Percentiles rank a stretch among this genome's conserved stretches.
Evolutionary conservation across 2,888 invertebrate genomes (phyloP).

Genomic region (Caenorhabditis angaria): DNA sequence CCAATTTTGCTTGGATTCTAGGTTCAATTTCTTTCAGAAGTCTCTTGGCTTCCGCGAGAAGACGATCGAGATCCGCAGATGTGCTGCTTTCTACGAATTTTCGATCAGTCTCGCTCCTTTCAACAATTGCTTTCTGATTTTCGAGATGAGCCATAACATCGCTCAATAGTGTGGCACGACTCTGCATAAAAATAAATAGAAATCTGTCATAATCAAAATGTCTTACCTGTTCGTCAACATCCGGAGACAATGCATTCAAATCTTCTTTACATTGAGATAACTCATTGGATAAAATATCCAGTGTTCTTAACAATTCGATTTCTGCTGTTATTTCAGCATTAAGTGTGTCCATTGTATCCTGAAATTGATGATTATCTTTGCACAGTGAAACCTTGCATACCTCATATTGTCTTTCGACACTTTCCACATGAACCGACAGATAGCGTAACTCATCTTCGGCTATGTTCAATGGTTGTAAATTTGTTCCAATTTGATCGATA

Average conservation of each 20-base stretch:
- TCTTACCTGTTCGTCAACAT: conserved; percentile 37
- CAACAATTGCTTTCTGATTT: conserved; percentile 53
- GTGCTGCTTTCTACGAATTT: conserved; percentile 58
- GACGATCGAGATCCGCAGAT: conserved; percentile 43
- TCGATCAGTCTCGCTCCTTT: conserved; percentile 42
- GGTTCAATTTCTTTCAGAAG: conserved; percentile 43
- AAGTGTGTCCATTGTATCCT: conserved; percentile 54
- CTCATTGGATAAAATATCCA: conserved; percentile 50
- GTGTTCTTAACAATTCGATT: conserved; percentile 49
- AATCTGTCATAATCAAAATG: not conserved
- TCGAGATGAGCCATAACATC: conserved; percentile 56
- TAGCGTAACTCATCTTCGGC: conserved; percentile 61
- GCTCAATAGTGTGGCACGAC: conserved; percentile 47
- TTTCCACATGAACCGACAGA: conserved; percentile 62
- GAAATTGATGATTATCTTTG: conserved; percentile 22
- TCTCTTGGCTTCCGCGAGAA: conserved; percentile 45
- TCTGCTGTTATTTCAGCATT: conserved; percentile 52
- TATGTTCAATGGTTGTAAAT: conserved; percentile 48
- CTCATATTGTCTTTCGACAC: conserved; percentile 54
- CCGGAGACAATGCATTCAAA: conserved; percentile 24
- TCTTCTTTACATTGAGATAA: conserved; percentile 52
- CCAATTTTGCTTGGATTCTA: conserved; percentile 28
- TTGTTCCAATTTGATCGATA: conserved; percentile 35
- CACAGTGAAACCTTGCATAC: too few species aligned
- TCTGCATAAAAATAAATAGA: conserved; percentile 34